Evolutionary conservation across 2,888 invertebrate species (phyloP).

Genomic region (Drosophila paramelanica): DNA sequence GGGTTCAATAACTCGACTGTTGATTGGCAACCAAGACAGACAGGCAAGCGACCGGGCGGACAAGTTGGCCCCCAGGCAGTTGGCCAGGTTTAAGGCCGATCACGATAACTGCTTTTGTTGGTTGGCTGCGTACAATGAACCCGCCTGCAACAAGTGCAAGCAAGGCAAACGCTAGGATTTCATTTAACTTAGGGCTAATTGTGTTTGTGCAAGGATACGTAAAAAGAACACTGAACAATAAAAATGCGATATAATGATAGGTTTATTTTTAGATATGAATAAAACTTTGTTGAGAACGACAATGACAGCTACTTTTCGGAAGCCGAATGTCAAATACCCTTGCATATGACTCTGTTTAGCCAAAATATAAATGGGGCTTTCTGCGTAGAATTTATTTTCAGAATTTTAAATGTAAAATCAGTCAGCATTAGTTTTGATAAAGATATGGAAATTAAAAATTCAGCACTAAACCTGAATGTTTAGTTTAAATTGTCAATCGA

Average conservation of each 20-base stretch:
- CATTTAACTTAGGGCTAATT: slow-evolving; percentile 27
- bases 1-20: slow-evolving; percentile 71
- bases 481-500: too few relatives aligned
- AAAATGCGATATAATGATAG: background rate
- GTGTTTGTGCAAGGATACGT: slow-evolving; percentile 5
- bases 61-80: slow-evolving; percentile 1
- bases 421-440: too few relatives aligned
- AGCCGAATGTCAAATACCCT: too few relatives aligned
- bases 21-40: slow-evolving; percentile 64
- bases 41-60: background rate
- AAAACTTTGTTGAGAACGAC: background rate
- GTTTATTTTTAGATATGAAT: background rate
- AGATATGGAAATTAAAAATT: too few relatives aligned
- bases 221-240: background rate
- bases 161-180: slow-evolving; percentile 36
- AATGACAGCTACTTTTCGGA: background rate
- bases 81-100: slow-evolving; percentile 54
- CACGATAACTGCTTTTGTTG: slow-evolving; percentile 44
- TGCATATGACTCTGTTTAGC: too few relatives aligned
- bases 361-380: too few relatives aligned
- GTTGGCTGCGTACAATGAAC: slow-evolving; percentile 61
- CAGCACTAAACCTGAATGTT: too few relatives aligned
- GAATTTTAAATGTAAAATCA: too few relatives aligned
- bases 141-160: slow-evolving; percentile 54
- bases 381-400: too few relatives aligned